A percentile compares a stretch with the other conserved stretches of the same genome.
Conservation (phyloP, 2,113 vertebrate genomes). For the Phalacrocorax aristotelis region DNA sequence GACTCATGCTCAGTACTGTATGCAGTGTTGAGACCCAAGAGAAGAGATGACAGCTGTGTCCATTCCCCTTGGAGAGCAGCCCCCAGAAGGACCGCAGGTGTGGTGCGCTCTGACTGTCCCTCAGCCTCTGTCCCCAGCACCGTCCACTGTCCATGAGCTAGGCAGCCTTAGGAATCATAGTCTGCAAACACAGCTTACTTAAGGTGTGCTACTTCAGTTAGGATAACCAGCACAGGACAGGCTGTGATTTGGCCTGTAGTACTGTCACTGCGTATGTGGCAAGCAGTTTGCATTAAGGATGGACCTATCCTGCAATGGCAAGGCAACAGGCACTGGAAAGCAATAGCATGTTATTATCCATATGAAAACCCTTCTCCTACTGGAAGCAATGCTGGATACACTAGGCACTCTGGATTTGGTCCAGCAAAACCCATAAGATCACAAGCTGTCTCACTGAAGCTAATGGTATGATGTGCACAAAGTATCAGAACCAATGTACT, state of each 20-base stretch:
- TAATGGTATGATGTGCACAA: fast-evolving
- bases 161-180: not conserved
- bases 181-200: not conserved
- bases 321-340: not conserved
- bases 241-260: not conserved
- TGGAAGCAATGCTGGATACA: not conserved
- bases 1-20: not conserved
- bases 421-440: not conserved
- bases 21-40: not conserved
- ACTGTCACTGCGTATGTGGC: not conserved
- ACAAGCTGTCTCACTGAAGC: not conserved
- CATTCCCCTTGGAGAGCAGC: not conserved
- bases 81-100: not conserved
- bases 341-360: not conserved
- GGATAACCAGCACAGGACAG: not conserved
- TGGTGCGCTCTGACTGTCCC: not conserved
- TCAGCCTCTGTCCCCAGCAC: not conserved
- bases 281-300: not conserved
- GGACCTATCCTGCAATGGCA: not conserved
- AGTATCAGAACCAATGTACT: not conserved
- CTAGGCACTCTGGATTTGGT: not conserved
- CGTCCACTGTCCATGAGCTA: no score
- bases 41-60: not conserved
- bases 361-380: not conserved
- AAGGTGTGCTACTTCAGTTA: not conserved